These are phyloP conservation scores for Tragulus kanchil DNA, from an alignment of 2,113 vertebrate species.

Conservation along the genomic window DNA sequence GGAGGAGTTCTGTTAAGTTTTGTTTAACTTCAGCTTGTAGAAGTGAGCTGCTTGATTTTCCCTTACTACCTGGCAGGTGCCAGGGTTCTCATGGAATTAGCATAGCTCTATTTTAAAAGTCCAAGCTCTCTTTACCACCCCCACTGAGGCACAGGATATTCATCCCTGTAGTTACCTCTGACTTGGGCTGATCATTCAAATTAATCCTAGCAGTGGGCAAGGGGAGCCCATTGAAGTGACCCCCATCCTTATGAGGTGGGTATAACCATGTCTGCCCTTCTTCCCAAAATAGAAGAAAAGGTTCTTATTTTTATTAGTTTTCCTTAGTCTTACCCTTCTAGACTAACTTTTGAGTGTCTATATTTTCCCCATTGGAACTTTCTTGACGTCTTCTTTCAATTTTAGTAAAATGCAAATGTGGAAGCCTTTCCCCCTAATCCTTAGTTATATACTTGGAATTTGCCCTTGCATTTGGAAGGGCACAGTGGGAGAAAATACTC, in stretches of 20 bases:
- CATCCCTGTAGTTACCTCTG: not conserved
- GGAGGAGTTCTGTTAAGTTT: not conserved
- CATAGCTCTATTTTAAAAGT: not conserved
- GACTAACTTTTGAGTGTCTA: not conserved
- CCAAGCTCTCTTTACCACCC: not conserved
- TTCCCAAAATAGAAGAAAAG: not conserved
- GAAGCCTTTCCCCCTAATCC: not conserved
- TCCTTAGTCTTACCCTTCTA: not conserved
- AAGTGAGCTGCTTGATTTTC: not conserved
- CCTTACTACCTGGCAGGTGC: not conserved
- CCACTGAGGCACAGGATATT: not conserved
- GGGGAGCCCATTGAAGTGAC: not conserved
- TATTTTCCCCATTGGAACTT: not conserved
- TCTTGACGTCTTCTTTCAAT: not conserved
- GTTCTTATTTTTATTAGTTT: slow-evolving; percentile 10
- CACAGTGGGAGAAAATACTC: not conserved
- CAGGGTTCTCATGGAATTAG: not conserved
- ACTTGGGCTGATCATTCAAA: not conserved
- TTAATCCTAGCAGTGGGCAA: not conserved
- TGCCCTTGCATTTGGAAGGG: not conserved
- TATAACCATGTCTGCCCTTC: not conserved
- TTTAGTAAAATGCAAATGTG: not conserved
- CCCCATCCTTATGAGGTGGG: not conserved
- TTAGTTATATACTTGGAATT: not conserved
- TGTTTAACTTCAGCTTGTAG: not conserved